Percentiles rank a stretch among this genome's conserved stretches.
phyloP scores from a whole-genome alignment of 1,140 invertebrate genomes.

The Nasonia giraulti region DNA sequence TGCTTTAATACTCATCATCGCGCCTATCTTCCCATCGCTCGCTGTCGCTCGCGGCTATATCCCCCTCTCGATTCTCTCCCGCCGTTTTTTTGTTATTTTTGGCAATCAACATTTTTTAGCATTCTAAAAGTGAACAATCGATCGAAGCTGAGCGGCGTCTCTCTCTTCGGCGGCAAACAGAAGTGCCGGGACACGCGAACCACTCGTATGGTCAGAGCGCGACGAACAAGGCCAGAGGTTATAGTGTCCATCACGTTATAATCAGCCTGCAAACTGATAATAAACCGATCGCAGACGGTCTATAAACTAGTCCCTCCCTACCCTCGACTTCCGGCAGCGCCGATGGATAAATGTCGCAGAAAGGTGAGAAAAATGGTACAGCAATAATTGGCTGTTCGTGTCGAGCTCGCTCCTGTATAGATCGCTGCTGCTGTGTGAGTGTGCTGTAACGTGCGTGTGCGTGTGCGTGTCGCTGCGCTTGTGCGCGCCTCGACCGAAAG shows the following conservation, averaged over 20 bases:
- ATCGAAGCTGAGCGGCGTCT: neutral
- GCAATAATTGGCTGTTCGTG: neutral
- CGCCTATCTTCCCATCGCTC: too few relatives aligned
- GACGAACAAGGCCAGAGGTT: too few relatives aligned
- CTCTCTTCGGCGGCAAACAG: neutral
- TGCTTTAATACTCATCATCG: too few relatives aligned
- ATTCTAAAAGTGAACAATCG: neutral
- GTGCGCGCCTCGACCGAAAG: neutral
- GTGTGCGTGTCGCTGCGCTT: too few relatives aligned
- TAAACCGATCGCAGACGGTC: neutral
- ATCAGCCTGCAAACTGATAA: neutral
- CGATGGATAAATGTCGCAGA: too few relatives aligned
- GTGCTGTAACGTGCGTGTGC: neutral
- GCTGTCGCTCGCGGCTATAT: too few relatives aligned
- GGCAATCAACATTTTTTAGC: too few relatives aligned
- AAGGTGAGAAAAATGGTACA: too few relatives aligned
- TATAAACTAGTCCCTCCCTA: neutral
- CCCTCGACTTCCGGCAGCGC: neutral
- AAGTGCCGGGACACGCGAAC: neutral
- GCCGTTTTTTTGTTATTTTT: too few relatives aligned
- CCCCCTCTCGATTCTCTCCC: neutral
- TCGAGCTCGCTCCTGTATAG: neutral
- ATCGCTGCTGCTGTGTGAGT: neutral
- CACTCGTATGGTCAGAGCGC: neutral
- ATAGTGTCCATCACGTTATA: neutral